Percentiles rank a stretch among this genome's conserved stretches.
phyloP scores from a whole-genome alignment of 2,797 vertebrate species.

The Gallirallus australis region DNA sequence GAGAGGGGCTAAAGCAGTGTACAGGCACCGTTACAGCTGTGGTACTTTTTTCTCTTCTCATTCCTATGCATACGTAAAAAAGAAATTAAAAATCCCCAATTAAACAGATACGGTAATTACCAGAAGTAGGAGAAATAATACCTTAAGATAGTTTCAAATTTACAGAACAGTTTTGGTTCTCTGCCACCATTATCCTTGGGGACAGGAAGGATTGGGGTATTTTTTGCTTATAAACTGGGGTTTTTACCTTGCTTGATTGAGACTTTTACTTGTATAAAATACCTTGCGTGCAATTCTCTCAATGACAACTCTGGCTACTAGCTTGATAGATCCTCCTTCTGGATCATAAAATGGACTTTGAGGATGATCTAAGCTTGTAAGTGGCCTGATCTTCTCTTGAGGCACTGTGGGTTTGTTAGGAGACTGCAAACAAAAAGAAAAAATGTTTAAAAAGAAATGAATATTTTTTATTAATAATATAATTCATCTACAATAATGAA shows the following conservation, averaged over 20 bases:
- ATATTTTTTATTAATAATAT: background rate
- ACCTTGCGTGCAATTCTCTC: slow-evolving; percentile 99
- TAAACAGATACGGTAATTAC: background rate
- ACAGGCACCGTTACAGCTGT: background rate
- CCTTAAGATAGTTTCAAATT: background rate
- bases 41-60: background rate
- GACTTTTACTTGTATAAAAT: background rate
- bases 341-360: slow-evolving; percentile 98
- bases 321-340: slow-evolving; percentile 94
- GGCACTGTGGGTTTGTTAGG: slow-evolving; percentile 90
- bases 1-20: background rate
- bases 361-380: slow-evolving; percentile 96
- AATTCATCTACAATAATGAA: background rate
- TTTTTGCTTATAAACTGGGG: background rate
- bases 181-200: background rate
- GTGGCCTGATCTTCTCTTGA: slow-evolving; percentile 95
- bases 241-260: background rate
- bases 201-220: background rate
- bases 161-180: background rate
- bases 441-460: background rate
- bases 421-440: slow-evolving; percentile 80
- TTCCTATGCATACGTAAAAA: background rate
- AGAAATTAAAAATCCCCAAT: background rate
- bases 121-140: background rate
- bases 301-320: slow-evolving; percentile 92